Evolutionary conservation across 2,113 vertebrate genomes (phyloP), one percentile per base, ranked within the genome.

Genomic region (Oxygymnocypris stewartii): DNA sequence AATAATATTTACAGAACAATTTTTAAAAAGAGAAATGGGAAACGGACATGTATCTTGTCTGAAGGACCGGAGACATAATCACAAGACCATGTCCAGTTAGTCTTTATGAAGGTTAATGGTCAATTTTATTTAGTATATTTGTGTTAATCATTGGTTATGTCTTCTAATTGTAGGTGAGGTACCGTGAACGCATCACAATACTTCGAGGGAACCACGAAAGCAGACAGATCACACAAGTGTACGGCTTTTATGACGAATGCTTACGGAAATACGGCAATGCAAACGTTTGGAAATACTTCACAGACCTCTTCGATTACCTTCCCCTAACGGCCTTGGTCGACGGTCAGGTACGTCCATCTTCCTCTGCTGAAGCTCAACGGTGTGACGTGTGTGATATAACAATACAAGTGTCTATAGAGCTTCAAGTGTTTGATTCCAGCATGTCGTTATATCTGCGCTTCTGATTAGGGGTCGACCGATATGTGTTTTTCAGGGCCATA

Each of bases 241-340:
- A 99, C 90, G 98, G 98, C 86, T 99, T 99, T 94, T 99, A 99
- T 79, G 98, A 99, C 82, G 98, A 99, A 92, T 99, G 98, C 94
- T 95, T 99, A 93, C 95, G 98, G 90, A 99, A 99, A 93, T 99
- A 99, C 0, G 98, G 98, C 87, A 99, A 99, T 89, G 98, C 98
- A 90, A 99, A 98, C 28, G 98, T 99, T 82, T 99, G 98, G 98
- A 99, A 99, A 92, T 99, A 96, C 89, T 99, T 99, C 84, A 99
- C 98, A 90, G 98, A 99, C 94, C 96, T 99, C 92, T 99, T 99
- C 88, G 98, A 99, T 92, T 99, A 99, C 92, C 96, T 99, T 90
- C 98, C 98, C 85, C 95, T 99, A 88, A 99, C 98, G 89, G 98
- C 98, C 89, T 94, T 99, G 95, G 98, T 99, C 91, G 98, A 99